Percentiles rank a stretch among this genome's conserved stretches.
These are phyloP conservation scores for Sebastes wilsoni DNA, from an alignment of 2,797 vertebrate genomes.

Conservation along the genomic window DNA sequence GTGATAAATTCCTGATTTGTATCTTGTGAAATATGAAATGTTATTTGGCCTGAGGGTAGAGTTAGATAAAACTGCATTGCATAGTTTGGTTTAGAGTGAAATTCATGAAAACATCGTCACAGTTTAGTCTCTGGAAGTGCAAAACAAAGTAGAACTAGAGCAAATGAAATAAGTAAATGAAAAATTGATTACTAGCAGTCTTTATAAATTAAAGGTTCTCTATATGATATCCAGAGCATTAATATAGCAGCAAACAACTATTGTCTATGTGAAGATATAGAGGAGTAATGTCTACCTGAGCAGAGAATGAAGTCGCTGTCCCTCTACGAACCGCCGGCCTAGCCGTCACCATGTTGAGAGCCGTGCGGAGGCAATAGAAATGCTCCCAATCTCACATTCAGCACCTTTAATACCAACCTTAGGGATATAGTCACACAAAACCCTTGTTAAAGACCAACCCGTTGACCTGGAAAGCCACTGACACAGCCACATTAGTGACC, in stretches of 20 bases:
- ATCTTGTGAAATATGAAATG: conserved; percentile 17
- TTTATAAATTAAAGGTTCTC: not conserved
- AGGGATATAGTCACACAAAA: not conserved
- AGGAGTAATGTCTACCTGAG: too few relatives aligned
- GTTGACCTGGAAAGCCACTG: conserved; percentile 32
- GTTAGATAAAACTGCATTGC: conserved; percentile 15
- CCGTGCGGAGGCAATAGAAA: too few relatives aligned
- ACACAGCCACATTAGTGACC: conserved; percentile 39
- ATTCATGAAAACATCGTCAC: conserved; percentile 23
- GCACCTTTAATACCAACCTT: not conserved
- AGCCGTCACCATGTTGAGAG: too few relatives aligned
- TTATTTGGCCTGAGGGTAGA: conserved; percentile 9
- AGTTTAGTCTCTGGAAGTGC: conserved; percentile 11
- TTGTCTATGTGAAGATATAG: too few relatives aligned
- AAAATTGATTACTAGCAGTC: not conserved
- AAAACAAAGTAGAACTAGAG: conserved; percentile 11
- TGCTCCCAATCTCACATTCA: too few relatives aligned
- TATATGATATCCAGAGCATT: too few relatives aligned
- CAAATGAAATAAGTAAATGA: not conserved
- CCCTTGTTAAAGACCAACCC: not conserved
- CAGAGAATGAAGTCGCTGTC: too few relatives aligned
- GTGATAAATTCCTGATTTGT: conserved; percentile 18
- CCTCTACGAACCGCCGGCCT: too few relatives aligned
- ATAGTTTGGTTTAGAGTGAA: conserved; percentile 15
- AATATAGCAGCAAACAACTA: too few relatives aligned